Evolutionary conservation across 2,113 vertebrate genomes (phyloP), one percentile per base, ranked within the genome.

Genomic region (Bujurquina vittata): DNA sequence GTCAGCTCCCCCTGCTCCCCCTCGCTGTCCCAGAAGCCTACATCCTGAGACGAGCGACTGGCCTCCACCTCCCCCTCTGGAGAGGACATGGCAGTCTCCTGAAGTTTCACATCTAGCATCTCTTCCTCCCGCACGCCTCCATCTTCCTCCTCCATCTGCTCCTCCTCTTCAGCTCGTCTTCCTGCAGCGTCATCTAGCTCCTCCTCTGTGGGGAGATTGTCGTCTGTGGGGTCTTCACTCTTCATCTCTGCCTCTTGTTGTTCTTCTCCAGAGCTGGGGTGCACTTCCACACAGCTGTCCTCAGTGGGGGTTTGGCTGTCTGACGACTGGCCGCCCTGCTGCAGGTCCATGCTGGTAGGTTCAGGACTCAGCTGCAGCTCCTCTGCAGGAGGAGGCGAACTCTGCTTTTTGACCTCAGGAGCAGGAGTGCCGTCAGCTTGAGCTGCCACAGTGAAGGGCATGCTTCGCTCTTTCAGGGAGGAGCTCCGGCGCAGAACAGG

Each of bases 21-120:
- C 77, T 98, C 97, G 29, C 91, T 96, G 57, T 98, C 97, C 96
- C 96, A 97, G 91, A 97, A 97, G 4, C 95, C 97, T 40, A 96
- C 95, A 0, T 97, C 96, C 88, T 97, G 96, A 59, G 96, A 96
- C 15, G 95, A 95, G 23, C 88, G 93, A 54, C 96, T 93, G 90
- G 80, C 88, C 79, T 95, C 92, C 61, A 43, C 94, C 63, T 94
- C 93, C 0, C 89, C 90, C 76, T 95, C 93, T 1, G 90, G 91
- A 4, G 94, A 92, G 0, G 84, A 92, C 33, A 93, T 72, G n/a
- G 84, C 79, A 3, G 77, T 80, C 80, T 84, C 81, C 22, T 92
- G 81, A 40, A 56, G 18, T 31, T 92, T 93, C 76, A 77, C 84
- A 62, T n/a, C 80, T 1, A 80, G 74, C 58, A 62, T 80, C 81